Evolutionary conservation across 2,888 invertebrate species (phyloP), one percentile per base, ranked within the genome.

Genomic region (Biston betularia): DNA sequence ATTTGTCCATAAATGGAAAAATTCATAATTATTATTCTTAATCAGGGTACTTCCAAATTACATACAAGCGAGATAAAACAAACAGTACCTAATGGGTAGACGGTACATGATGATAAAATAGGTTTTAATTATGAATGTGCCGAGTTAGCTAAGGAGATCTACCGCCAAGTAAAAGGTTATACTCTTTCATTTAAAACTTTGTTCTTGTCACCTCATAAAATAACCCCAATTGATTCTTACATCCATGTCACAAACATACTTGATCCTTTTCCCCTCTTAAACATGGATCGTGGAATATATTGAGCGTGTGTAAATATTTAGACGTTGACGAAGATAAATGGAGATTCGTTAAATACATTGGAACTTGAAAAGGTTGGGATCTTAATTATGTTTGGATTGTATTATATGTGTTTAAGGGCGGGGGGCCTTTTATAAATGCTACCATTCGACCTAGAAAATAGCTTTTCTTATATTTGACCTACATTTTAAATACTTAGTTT

Each of bases 361-460:
- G 38, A 48, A 58, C 48, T 58, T 58, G 58, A 58, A 58, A 58
- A 58, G 58, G 46, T 57, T 57, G 57, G 48, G 42, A 44, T 58
- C 58, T 58, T 58, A 58, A 58, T 58, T 58, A 58, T 57, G 57
- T 57, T 57, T 57, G 57, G 46, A 46, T 57, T 57, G 57, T 48
- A 57, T 57, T 46, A 38, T 57, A 38, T 1, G 3, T 2, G 3
- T 57, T 57, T 38, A 48, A 14, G 10, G 10, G 1, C 0, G 55
- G 33, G 55, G n/a, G 34, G 35, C n/a, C 6, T 46, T 55, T 45
- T 46, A 44, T 33, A 55, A n/a, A 45, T 34, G 6, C 34, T 14
- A 14, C 52, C 35, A 34, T 49, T 49, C 10, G 24, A 48, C 35
- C n/a, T 53, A 35, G 38, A n/a, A 10, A n/a, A 50, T 6, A 38